A percentile compares a stretch with the other conserved stretches of the same genome.
phyloP scores from a whole-genome alignment of 2,888 invertebrate genomes.

The Temnothorax rugatulus region DNA sequence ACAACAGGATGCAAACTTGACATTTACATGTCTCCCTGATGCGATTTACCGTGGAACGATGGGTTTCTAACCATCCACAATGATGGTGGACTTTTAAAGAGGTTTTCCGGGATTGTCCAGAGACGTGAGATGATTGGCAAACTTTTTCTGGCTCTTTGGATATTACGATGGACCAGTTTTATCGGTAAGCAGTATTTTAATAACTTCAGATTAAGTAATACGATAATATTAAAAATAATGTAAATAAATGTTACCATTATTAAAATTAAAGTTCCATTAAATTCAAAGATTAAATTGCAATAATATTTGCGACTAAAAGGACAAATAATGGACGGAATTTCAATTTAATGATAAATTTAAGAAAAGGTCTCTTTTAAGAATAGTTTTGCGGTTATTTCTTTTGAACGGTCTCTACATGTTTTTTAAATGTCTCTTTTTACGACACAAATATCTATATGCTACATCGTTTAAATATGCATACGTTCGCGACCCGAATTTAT shows the following conservation, averaged over 20 bases:
- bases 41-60: conserved; percentile 51
- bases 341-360: not conserved
- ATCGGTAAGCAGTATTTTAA: conserved; percentile 76
- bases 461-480: not conserved
- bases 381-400: not conserved
- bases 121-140: conserved; percentile 84
- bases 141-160: conserved; percentile 81
- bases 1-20: conserved; percentile 58
- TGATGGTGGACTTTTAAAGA: conserved; percentile 69
- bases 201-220: not conserved
- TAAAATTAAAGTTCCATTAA: not conserved
- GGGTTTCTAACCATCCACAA: conserved; percentile 49
- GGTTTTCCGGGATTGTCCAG: conserved; percentile 60
- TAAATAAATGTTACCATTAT: not conserved
- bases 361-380: not conserved
- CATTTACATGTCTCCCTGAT: not conserved
- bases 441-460: too few species aligned
- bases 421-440: conserved; percentile 12
- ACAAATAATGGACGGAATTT: not conserved
- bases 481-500: conserved; percentile 28
- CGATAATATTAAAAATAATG: too few species aligned
- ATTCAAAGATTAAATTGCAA: not conserved
- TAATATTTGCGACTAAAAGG: not conserved
- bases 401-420: not conserved
- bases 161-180: conserved; percentile 81